These are phyloP conservation scores for Halichondria panicea DNA, from an alignment of 37 sponge, comb jelly and placozoan species.

Conservation along the genomic window DNA sequence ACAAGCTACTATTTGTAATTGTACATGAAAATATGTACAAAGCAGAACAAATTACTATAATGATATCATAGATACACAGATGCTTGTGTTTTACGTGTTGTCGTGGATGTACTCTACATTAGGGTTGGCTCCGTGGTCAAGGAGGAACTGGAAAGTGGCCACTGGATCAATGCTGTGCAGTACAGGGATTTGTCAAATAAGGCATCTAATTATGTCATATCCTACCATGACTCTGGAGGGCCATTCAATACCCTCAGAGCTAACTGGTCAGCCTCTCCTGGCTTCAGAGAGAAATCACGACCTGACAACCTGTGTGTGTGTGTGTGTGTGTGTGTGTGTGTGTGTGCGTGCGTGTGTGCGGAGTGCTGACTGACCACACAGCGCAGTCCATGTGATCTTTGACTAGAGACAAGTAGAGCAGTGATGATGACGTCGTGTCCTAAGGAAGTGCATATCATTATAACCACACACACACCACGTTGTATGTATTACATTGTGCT, in stretches of 20 bases:
- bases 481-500: conserved; percentile 1
- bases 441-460: too few relatives aligned
- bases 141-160: conserved; percentile 30
- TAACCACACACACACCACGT: neutral
- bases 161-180: conserved; percentile 1
- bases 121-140: conserved; percentile 40
- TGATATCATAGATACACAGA: neutral
- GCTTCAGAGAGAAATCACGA: conserved; percentile 6
- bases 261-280: conserved; percentile 26
- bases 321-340: too few relatives aligned
- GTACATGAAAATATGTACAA: neutral
- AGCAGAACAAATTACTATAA: neutral
- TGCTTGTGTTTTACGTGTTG: conserved; percentile 12
- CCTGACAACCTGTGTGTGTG: conserved; percentile 39
- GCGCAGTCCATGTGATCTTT: conserved; percentile 40
- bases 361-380: conserved; percentile 39
- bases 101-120: conserved; percentile 24
- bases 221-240: conserved; percentile 24
- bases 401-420: conserved; percentile 23
- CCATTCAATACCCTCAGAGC: conserved; percentile 13
- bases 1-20: neutral
- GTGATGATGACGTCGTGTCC: conserved; percentile 8
- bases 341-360: too few relatives aligned
- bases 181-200: neutral
- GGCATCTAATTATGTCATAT: neutral